A percentile compares a stretch with the other conserved stretches of the same genome.
Conservation (phyloP, 2,113 vertebrate species). For the Hassar affinis region DNA sequence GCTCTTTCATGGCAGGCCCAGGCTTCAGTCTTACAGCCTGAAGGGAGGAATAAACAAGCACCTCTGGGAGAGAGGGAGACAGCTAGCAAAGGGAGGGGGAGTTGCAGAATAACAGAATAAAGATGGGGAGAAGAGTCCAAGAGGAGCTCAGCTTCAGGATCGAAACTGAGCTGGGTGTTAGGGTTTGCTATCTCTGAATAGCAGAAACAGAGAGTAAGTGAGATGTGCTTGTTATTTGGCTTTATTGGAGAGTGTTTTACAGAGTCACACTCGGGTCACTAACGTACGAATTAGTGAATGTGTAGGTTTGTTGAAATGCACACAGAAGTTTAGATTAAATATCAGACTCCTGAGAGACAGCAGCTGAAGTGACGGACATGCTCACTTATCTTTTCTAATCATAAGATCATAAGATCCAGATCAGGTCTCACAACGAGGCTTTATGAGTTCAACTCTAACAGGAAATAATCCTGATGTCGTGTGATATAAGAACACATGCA, state of each 20-base stretch:
- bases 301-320: slow-evolving; percentile 57
- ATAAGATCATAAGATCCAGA: no score
- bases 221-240: neutral
- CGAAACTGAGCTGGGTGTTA: slow-evolving; percentile 43
- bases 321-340: slow-evolving; percentile 58
- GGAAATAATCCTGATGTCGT: neutral
- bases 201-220: slow-evolving; percentile 25
- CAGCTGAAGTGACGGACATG: neutral
- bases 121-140: slow-evolving; percentile 42
- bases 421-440: no score
- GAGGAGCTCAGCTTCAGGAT: slow-evolving; percentile 47
- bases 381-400: neutral
- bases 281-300: no score
- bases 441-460: no score
- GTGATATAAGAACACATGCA: neutral
- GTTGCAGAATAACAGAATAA: slow-evolving; percentile 44
- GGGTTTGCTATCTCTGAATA: slow-evolving; percentile 11
- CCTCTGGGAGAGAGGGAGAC: slow-evolving; percentile 52
- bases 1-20: slow-evolving; percentile 53
- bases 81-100: slow-evolving; percentile 41
- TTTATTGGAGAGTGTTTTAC: slow-evolving; percentile 16
- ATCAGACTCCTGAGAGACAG: neutral
- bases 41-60: slow-evolving; percentile 62
- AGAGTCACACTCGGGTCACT: no score
- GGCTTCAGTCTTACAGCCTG: slow-evolving; percentile 55